Evolutionary conservation across 2,113 vertebrate species (phyloP), one percentile per base, ranked within the genome.

Genomic region (Indri indri): DNA sequence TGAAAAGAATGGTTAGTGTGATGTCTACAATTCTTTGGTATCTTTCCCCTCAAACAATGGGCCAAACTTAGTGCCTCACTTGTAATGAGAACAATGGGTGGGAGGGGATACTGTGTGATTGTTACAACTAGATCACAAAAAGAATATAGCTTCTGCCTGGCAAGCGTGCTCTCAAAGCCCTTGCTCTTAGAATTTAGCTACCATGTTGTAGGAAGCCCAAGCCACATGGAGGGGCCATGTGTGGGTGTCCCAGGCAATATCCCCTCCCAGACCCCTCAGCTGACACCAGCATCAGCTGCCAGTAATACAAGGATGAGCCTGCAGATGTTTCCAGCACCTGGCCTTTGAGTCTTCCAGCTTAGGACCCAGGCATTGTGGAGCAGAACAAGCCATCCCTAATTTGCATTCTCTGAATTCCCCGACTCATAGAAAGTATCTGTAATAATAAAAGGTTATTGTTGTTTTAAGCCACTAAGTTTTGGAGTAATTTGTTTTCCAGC

Each of bases 141-240:
- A 47, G 32, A 34, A n/a, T 8, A 8, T 14, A 79, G 32, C 23
- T 61, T 91, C 79, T 77, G 34, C 54, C 66, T 47, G 59, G 22
- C 37, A 25, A 11, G 3, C 3, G 18, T 4, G 3, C 20, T 16
- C 50, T 81, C 6, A 4, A 27, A 13, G 20, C 3, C 0, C 73
- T 42, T 45, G 61, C 20, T 45, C 37, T 80, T 17, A 79, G 77
- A 94, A 79, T 3, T 32, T 73, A 93, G 47, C 16, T 13, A 23
- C 45, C 25, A 45, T 1, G 4, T 0, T 71, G 16, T 37, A 91
- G 17, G 52, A 79, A 90, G n/a, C 20, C 47, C 42, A 34, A 20
- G n/a, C 10, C 81, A 40, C 7, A 23, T 3, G 9, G 4, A 68
- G 30, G 90, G 68, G 61, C 34, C 37, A 45, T 0, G 6, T 37